Base-by-base conservation (phyloP, 2,797 vertebrate genomes). In the Acanthurus tractus region DNA sequence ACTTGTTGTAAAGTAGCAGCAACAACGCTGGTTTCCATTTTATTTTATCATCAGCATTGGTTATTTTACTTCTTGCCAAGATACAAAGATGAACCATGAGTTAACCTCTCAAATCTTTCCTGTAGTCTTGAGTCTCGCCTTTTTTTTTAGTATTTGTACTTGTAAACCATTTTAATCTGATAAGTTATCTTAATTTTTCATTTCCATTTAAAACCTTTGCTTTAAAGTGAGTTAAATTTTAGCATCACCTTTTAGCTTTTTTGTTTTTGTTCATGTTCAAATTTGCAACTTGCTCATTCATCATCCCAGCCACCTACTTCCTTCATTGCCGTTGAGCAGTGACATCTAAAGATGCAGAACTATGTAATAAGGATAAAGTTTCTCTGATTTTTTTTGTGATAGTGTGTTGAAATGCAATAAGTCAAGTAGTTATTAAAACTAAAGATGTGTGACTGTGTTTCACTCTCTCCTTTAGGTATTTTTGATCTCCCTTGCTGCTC, bases 391-490 rank as follows among this genome's bases (percentile, higher is more conserved):
- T 23, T 22, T 13, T 2, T 38, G 10, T 20, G 23, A n/a, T 25
- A 59, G 36, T 55, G 8, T 44, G 15, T 11, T 29, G 12, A 5
- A 54, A 29, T 22, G 18, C 2, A 63, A 62, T 15, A 58, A n/a
- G 6, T 14, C 29, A 56, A 8, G 14, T 5, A 74, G 1, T 53
- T 40, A 9, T 45, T 52, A 2, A 48, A 65, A 57, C 42, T 78
- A 1, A 62, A 50, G 1, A 34, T 55, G 17, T 73, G 3, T 57
- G 23, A 57, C 11, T 72, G 17, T 76, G n/a, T 69, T 73, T 71
- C n/a, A 59, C 20, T 78, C 15, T 58, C 22, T 70, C 38, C 52
- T 74, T 1, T 55, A 90, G 91, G 45, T 20, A n/a, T 78, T 73
- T 64, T 45, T 55, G 46, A 72, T 38, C 75, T 14, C 50, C 50